phyloP scores from a whole-genome alignment of 2,797 vertebrate genomes.

The Pangasius sanitwongsei region DNA sequence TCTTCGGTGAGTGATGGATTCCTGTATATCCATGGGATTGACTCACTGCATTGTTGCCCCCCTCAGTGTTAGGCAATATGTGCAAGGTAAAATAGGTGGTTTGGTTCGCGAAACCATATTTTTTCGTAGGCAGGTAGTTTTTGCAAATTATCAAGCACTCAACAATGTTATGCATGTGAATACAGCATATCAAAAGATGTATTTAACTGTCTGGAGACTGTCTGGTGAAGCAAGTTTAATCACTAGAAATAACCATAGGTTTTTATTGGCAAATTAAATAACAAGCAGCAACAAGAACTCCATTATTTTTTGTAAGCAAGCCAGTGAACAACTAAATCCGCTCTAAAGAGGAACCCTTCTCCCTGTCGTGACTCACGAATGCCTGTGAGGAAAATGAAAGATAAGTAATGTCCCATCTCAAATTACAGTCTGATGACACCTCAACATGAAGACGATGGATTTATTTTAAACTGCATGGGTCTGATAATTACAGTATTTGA shows the following conservation, averaged over 20 bases:
- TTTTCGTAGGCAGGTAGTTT: not conserved
- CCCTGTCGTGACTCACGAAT: conserved; percentile 28
- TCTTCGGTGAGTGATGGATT: not conserved
- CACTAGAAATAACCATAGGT: conserved; percentile 21
- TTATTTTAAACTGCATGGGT: not conserved
- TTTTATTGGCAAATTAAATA: conserved; percentile 35
- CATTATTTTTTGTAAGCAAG: conserved; percentile 22
- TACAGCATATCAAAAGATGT: not conserved
- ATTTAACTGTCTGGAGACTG: conserved; percentile 28
- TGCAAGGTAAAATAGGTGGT: not conserved
- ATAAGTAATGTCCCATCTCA: not conserved
- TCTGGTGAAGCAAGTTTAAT: conserved; percentile 21
- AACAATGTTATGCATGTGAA: not conserved
- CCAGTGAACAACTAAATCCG: conserved; percentile 35
- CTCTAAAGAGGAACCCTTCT: not conserved
- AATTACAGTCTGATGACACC: conserved; percentile 29
- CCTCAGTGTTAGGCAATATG: not conserved
- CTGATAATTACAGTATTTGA: conserved; percentile 17
- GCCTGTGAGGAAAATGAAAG: conserved; percentile 30
- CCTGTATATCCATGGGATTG: not conserved
- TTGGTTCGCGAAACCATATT: not conserved
- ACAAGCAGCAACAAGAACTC: conserved; percentile 40
- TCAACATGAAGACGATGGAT: not conserved
- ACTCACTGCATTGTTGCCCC: not conserved
- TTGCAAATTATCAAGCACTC: not conserved